A percentile compares a stretch with the other conserved stretches of the same genome.
Conservation (phyloP, 2,888 invertebrate genomes). For the Schizotus pectinicornis region DNA sequence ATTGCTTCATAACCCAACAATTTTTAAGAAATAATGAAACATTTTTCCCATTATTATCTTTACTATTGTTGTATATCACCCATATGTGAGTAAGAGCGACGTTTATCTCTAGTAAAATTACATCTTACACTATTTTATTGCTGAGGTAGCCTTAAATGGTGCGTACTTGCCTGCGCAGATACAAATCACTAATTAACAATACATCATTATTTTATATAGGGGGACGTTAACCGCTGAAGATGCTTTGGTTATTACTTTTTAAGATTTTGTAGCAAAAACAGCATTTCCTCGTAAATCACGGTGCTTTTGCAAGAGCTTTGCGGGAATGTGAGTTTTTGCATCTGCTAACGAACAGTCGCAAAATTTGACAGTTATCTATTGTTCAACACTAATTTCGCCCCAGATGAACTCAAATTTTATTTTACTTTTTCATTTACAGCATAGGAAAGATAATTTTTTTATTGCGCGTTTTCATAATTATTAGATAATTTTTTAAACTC, state of each 20-base stretch:
- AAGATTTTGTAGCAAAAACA: slow-evolving; percentile 20
- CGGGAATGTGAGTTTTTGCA: too few species aligned
- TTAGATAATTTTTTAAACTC: too few species aligned
- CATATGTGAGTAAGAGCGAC: slow-evolving; percentile 10
- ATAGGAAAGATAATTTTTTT: too few species aligned
- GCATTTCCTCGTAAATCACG: not conserved
- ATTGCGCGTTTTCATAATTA: too few species aligned
- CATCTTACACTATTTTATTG: slow-evolving; percentile 15
- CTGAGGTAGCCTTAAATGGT: slow-evolving; percentile 14
- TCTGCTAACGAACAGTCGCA: too few species aligned
- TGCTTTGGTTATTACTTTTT: not conserved
- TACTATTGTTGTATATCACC: slow-evolving; percentile 16
- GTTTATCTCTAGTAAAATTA: slow-evolving; percentile 18
- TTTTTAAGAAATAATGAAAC: not conserved
- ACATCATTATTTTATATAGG: slow-evolving; percentile 9
- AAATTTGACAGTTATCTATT: too few species aligned
- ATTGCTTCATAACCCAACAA: too few species aligned
- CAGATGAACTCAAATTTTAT: too few species aligned
- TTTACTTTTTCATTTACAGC: too few species aligned
- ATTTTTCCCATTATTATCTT: slow-evolving; percentile 8
- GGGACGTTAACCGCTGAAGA: slow-evolving; percentile 2
- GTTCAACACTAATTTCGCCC: too few species aligned
- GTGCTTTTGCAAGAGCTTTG: too few species aligned
- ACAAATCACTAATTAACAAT: slow-evolving; percentile 21
- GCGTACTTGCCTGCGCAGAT: slow-evolving; percentile 11